These are phyloP conservation scores for Semnornis frantzii DNA, from an alignment of 2,113 vertebrate genomes.

Conservation along the genomic window DNA sequence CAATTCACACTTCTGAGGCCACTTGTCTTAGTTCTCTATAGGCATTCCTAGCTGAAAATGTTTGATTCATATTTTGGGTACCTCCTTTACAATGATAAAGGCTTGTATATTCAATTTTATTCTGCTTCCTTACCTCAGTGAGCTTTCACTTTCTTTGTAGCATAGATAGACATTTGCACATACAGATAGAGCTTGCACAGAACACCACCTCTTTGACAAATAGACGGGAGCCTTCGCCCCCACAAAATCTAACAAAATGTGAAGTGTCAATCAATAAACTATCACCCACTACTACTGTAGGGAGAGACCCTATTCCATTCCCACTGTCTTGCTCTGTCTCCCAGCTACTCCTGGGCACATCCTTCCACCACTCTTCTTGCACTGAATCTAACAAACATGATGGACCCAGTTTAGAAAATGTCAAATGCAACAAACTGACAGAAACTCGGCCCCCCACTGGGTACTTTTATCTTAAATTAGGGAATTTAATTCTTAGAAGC, in stretches of 20 bases:
- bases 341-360: neutral
- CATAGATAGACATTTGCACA: rapidly evolving
- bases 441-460: neutral
- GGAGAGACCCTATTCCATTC: neutral
- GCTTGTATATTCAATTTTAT: neutral
- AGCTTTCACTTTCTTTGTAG: neutral
- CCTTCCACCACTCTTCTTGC: neutral
- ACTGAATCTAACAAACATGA: rapidly evolving
- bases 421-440: neutral
- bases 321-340: rapidly evolving
- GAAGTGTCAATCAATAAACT: neutral
- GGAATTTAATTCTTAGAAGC: neutral
- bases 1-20: neutral
- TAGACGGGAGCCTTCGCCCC: neutral
- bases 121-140: neutral
- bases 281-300: neutral
- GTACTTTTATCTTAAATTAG: neutral
- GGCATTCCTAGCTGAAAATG: neutral
- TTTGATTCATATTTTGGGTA: neutral
- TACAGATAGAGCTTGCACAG: neutral
- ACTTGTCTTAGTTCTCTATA: neutral
- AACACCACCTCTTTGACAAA: rapidly evolving
- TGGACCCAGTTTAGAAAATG: neutral
- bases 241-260: neutral
- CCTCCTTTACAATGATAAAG: neutral